A percentile compares a stretch with the other conserved stretches of the same genome.
These are phyloP conservation scores for Rhadina sibilatrix DNA, from an alignment of 2,113 vertebrate genomes.

Conservation along the genomic window DNA sequence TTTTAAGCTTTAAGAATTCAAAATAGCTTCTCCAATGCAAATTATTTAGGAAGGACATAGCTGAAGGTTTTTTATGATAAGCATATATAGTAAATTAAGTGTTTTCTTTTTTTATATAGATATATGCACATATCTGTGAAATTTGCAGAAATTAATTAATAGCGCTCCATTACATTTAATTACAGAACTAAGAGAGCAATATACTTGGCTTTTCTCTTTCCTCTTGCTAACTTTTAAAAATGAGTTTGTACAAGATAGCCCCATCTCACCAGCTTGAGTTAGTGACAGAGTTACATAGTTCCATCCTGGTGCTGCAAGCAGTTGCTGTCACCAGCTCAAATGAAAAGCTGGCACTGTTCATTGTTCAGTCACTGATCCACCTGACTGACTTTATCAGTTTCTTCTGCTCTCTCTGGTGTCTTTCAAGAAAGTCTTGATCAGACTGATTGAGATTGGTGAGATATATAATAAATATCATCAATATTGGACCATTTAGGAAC, in stretches of 20 bases:
- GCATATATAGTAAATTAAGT: not conserved
- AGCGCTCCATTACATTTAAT: not conserved
- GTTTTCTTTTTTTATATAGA: not conserved
- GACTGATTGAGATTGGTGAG: not conserved
- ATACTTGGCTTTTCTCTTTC: not conserved
- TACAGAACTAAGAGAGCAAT: not conserved
- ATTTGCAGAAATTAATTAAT: not conserved
- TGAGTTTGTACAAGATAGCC: not conserved
- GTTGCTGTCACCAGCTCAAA: not conserved
- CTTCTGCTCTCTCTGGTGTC: not conserved
- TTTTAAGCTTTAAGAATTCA: not conserved
- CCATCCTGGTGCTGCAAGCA: not conserved
- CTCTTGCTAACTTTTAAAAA: not conserved
- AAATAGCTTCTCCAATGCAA: not conserved
- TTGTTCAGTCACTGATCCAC: not conserved
- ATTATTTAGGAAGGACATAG: not conserved
- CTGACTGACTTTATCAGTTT: not conserved
- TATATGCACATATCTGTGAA: not conserved
- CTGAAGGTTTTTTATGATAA: not conserved
- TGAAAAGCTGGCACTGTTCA: not conserved
- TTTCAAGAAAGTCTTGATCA: not conserved
- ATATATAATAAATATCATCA: not conserved
- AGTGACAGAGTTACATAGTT: not conserved
- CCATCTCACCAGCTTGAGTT: not conserved
- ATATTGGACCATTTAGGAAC: not conserved